These are phyloP conservation scores for Hycleus phaleratus DNA, from an alignment of 1,140 invertebrate species.

Conservation along the genomic window DNA sequence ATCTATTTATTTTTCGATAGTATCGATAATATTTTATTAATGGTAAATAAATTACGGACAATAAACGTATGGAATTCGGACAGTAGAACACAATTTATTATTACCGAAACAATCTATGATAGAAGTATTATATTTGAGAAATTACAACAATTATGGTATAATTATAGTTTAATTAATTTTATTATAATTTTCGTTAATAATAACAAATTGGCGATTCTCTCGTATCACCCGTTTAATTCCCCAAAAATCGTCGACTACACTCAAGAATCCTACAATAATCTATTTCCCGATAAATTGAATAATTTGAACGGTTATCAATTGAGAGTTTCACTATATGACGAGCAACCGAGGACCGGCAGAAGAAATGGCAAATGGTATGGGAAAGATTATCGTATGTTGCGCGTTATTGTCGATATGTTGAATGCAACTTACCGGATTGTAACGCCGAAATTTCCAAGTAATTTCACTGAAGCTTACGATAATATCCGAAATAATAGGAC, in stretches of 20 bases:
- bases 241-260: not conserved
- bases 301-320: constrained; percentile 5
- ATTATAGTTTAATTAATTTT: not conserved
- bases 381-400: not conserved
- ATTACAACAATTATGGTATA: not conserved
- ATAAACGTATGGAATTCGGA: not conserved
- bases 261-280: not conserved
- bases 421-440: constrained; percentile 2
- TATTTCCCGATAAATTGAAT: constrained; percentile 4
- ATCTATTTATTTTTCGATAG: no score
- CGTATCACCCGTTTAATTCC: not conserved
- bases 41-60: not conserved
- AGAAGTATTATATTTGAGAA: not conserved
- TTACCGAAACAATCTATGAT: no score
- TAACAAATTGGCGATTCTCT: not conserved
- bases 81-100: no score
- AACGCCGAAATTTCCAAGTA: not conserved
- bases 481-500: not conserved
- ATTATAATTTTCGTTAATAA: not conserved
- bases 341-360: not conserved
- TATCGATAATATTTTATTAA: no score
- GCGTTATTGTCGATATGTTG: not conserved
- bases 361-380: constrained; percentile 4
- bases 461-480: constrained; percentile 1
- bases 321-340: not conserved